These are phyloP conservation scores for Ophion ventricosus DNA, from an alignment of 2,888 invertebrate species.

Conservation along the genomic window DNA sequence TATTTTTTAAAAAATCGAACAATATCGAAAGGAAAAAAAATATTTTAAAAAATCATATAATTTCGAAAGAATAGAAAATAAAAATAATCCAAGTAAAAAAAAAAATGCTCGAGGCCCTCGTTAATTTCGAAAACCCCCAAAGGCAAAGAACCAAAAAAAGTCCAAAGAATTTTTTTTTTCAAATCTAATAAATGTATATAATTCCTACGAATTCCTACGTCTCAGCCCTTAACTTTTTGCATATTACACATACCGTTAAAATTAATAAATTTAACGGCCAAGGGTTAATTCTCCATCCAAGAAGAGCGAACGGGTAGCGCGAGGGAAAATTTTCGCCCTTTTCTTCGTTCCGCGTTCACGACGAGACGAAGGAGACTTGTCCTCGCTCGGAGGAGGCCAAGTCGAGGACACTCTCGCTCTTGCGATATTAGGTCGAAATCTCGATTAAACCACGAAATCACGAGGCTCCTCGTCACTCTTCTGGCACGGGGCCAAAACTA, in stretches of 20 bases:
- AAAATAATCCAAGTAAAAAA: background rate
- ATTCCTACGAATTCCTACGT: background rate
- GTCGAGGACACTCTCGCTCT: constrained; percentile 25
- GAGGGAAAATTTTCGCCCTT: background rate
- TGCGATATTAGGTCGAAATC: constrained; percentile 50
- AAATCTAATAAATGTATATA: background rate
- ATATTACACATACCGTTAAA: background rate
- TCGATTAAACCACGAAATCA: constrained; percentile 60
- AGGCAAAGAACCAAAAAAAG: background rate
- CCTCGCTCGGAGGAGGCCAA: constrained; percentile 22
- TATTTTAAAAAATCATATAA: no score
- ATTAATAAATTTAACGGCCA: background rate
- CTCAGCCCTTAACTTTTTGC: background rate
- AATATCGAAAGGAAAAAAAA: no score
- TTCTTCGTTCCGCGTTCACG: constrained; percentile 15
- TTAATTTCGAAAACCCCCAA: background rate
- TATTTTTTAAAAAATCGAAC: no score
- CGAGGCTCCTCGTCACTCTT: constrained; percentile 19
- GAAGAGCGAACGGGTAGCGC: background rate
- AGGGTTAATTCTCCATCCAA: constrained; percentile 38
- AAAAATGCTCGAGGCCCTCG: background rate
- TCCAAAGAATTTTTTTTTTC: background rate
- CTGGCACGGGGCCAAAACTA: constrained; percentile 48
- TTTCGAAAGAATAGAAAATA: no score
- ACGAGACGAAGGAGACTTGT: constrained; percentile 25